Percentiles rank a stretch among this genome's conserved stretches.
Conservation (phyloP, 2,113 vertebrate genomes). For the Python bivittatus region DNA sequence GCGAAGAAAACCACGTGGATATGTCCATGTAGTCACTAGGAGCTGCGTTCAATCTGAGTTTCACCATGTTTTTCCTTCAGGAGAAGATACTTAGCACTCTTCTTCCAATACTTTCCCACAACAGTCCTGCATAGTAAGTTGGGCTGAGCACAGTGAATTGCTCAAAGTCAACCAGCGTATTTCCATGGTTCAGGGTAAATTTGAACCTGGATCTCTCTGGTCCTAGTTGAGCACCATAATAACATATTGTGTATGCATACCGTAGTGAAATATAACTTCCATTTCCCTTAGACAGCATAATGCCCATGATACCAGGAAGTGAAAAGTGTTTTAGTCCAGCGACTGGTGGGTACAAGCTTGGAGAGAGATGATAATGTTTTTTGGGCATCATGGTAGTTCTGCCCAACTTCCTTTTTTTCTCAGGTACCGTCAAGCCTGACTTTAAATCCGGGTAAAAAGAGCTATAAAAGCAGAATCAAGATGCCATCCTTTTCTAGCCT, state of each 20-base stretch:
- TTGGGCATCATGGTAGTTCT: not conserved
- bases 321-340: not conserved
- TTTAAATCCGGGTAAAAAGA: not conserved
- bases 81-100: not conserved
- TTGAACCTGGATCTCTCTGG: no score
- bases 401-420: not conserved
- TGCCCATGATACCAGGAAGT: not conserved
- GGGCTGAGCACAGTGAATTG: no score
- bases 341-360: not conserved
- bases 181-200: no score
- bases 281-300: not conserved
- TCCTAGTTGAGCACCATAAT: not conserved
- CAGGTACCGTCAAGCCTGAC: not conserved
- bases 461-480: not conserved
- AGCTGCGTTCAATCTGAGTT: not conserved
- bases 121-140: not conserved
- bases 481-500: not conserved
- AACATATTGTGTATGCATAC: not conserved
- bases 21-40: not conserved
- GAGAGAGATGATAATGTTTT: not conserved
- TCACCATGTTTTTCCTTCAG: not conserved
- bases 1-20: not conserved
- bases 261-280: not conserved
- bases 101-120: not conserved
- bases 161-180: no score